A percentile compares a stretch with the other conserved stretches of the same genome.
These are phyloP conservation scores for Onychomys arenicola DNA, from an alignment of 2,797 vertebrate species.

Conservation along the genomic window DNA sequence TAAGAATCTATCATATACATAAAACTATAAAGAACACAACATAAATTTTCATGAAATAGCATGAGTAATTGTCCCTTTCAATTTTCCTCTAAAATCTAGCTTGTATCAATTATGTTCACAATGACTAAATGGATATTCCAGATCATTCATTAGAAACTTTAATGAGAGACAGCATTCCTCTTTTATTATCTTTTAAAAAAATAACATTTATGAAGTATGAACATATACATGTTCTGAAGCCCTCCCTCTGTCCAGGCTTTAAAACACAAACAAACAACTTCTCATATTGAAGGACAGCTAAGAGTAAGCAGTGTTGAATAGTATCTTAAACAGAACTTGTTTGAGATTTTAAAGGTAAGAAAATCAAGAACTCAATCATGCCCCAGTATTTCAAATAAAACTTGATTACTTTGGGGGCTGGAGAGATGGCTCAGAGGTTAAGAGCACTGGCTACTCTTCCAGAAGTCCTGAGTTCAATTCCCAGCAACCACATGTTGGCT, in stretches of 20 bases:
- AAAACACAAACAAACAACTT: background rate
- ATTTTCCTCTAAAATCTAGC: background rate
- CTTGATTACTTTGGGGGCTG: no score
- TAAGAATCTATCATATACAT: background rate
- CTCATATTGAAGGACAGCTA: background rate
- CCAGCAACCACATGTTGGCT: no score
- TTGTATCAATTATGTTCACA: background rate
- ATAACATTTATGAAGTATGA: background rate
- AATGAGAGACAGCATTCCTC: background rate
- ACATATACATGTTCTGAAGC: background rate
- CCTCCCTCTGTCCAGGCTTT: background rate
- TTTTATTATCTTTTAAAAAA: background rate
- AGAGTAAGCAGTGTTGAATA: background rate
- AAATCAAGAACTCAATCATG: background rate
- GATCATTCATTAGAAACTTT: background rate
- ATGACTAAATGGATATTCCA: background rate
- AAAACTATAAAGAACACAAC: background rate
- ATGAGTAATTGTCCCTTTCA: background rate
- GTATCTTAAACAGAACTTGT: background rate
- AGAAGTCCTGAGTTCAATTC: no score
- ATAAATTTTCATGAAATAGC: background rate
- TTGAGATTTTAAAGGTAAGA: background rate
- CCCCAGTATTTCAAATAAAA: conserved; percentile 4
- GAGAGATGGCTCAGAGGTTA: no score
- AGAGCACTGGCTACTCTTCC: no score